Evolutionary conservation across 2,888 invertebrate species (phyloP).

Genomic region (Stictocephala bisonia): DNA sequence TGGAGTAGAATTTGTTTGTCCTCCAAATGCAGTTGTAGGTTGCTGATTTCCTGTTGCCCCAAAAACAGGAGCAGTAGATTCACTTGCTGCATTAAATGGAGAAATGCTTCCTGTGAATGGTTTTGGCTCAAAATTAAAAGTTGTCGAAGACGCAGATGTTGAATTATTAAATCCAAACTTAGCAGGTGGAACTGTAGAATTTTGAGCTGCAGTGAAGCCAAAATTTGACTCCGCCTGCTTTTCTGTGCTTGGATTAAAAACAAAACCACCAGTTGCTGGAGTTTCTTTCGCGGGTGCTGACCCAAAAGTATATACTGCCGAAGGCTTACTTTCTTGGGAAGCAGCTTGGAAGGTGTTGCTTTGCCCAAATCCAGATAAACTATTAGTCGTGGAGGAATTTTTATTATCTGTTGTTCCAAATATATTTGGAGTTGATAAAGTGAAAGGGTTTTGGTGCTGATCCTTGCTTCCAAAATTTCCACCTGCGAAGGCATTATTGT

Average conservation of each 20-base stretch:
- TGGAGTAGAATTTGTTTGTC: not conserved
- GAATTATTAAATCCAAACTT: slow-evolving; percentile 21
- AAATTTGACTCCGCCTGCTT: not conserved
- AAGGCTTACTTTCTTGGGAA: slow-evolving; percentile 22
- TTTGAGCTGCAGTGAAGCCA: not conserved
- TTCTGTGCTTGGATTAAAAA: slow-evolving; percentile 14
- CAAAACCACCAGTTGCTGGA: slow-evolving; percentile 28
- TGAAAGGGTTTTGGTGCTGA: not conserved
- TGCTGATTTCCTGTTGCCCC: slow-evolving; percentile 22
- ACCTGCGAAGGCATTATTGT: slow-evolving; percentile 7
- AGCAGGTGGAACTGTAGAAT: not conserved
- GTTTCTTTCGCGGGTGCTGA: slow-evolving; percentile 16
- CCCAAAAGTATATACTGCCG: slow-evolving; percentile 38
- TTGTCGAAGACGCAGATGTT: not conserved
- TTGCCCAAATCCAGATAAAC: slow-evolving; percentile 28
- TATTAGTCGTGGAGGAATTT: not conserved
- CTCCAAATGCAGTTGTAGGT: slow-evolving; percentile 14
- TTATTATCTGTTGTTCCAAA: slow-evolving; percentile 18
- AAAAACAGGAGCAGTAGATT: slow-evolving; percentile 22
- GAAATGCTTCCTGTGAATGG: not conserved
- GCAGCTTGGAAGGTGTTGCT: slow-evolving; percentile 31
- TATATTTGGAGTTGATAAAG: not conserved
- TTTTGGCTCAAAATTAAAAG: slow-evolving; percentile 29
- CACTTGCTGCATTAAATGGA: slow-evolving; percentile 2
- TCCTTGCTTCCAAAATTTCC: slow-evolving; percentile 21